Evolutionary conservation across 92 coral and sea anemone species (phyloP).

Genomic region (Epizoanthus illoricatus): DNA sequence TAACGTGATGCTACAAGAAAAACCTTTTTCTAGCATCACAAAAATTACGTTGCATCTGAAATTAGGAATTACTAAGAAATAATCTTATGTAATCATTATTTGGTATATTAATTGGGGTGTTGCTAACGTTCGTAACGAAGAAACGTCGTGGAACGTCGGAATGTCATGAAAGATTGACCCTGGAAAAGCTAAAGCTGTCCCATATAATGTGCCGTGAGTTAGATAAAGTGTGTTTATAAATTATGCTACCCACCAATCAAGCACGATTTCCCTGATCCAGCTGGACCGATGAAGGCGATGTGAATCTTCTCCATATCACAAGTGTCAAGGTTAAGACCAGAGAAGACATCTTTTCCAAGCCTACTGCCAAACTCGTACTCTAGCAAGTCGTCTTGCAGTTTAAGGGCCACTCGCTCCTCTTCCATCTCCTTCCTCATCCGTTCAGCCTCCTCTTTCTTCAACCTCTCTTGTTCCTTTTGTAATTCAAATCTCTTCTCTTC

Average conservation of each 20-base stretch:
- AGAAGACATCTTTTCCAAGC: slow-evolving; percentile 32
- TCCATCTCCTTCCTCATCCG: slow-evolving; percentile 13
- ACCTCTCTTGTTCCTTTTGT: slow-evolving; percentile 20
- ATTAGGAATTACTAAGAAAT: too few relatives aligned
- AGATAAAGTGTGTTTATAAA: too few relatives aligned
- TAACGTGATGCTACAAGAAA: too few relatives aligned
- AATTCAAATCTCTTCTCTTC: slow-evolving; percentile 5
- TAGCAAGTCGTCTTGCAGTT: slow-evolving; percentile 46
- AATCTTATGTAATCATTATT: too few relatives aligned
- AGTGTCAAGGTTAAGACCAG: slow-evolving; percentile 39
- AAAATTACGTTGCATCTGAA: too few relatives aligned
- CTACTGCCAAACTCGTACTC: slow-evolving; percentile 53
- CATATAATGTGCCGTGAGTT: too few relatives aligned
- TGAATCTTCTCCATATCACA: slow-evolving; percentile 52
- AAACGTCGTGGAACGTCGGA: too few relatives aligned
- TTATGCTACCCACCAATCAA: slow-evolving; percentile 62
- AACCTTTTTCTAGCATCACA: too few relatives aligned
- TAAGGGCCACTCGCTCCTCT: background rate
- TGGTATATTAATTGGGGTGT: too few relatives aligned
- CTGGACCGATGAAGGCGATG: slow-evolving; percentile 33
- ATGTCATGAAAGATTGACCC: too few relatives aligned
- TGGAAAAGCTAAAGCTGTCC: too few relatives aligned
- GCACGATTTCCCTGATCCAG: background rate
- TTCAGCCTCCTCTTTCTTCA: slow-evolving; percentile 44
- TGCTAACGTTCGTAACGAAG: too few relatives aligned